Percentiles rank a stretch among this genome's conserved stretches.
Conservation (phyloP, 2,888 invertebrate genomes). For the Dioctria linearis region DNA sequence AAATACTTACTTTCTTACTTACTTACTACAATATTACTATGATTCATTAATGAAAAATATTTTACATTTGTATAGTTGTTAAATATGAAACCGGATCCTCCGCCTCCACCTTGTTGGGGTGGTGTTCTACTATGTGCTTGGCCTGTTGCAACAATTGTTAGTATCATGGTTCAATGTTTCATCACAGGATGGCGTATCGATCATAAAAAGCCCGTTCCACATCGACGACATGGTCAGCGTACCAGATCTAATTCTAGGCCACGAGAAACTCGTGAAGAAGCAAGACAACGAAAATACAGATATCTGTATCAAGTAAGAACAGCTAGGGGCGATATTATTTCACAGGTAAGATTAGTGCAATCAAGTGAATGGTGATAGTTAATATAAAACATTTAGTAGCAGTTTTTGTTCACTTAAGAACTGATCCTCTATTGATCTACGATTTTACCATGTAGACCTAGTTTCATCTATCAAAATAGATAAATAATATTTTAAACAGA, state of each 20-base stretch:
- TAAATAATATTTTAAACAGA: too few species aligned
- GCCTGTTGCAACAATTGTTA: slow-evolving; percentile 69
- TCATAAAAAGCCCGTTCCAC: slow-evolving; percentile 68
- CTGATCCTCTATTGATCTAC: too few species aligned
- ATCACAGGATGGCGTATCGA: slow-evolving; percentile 71
- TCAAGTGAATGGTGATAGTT: too few species aligned
- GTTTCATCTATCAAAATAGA: too few species aligned
- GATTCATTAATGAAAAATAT: not conserved
- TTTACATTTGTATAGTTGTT: slow-evolving; percentile 60
- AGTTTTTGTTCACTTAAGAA: too few species aligned
- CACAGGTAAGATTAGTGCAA: slow-evolving; percentile 76
- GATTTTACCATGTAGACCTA: too few species aligned
- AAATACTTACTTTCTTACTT: slow-evolving; percentile 49
- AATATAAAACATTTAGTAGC: too few species aligned
- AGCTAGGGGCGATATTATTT: slow-evolving; percentile 91
- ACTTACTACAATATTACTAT: not conserved
- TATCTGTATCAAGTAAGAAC: slow-evolving; percentile 92
- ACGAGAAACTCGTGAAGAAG: slow-evolving; percentile 83
- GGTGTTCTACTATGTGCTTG: slow-evolving; percentile 69
- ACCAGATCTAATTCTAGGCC: slow-evolving; percentile 73
- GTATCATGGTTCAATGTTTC: slow-evolving; percentile 71
- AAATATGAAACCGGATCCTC: slow-evolving; percentile 69
- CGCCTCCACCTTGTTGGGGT: slow-evolving; percentile 70
- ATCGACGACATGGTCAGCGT: slow-evolving; percentile 62
- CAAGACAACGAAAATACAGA: slow-evolving; percentile 87